A percentile compares a stretch with the other conserved stretches of the same genome.
Conservation (phyloP, 1,140 invertebrate genomes). For the Lethocerus indicus region DNA sequence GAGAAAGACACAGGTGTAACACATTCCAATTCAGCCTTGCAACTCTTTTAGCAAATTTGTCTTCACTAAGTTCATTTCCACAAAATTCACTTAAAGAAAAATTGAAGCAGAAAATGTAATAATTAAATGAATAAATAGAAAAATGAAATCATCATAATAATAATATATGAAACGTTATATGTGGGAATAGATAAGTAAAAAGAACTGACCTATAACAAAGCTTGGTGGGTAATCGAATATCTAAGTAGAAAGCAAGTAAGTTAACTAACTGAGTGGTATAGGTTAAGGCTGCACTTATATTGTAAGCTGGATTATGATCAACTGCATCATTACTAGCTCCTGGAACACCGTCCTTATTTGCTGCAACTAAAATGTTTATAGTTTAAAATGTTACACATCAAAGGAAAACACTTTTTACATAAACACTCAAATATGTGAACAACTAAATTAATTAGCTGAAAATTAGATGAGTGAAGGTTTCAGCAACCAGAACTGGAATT, state of each 20-base stretch:
- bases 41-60: slow-evolving; percentile 54
- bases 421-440: slow-evolving; percentile 4
- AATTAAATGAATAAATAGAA: no score
- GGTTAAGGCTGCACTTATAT: slow-evolving; percentile 57
- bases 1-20: slow-evolving; percentile 61
- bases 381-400: no score
- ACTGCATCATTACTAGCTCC: slow-evolving; percentile 33
- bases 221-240: slow-evolving; percentile 55
- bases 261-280: slow-evolving; percentile 68
- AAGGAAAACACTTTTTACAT: no score
- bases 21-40: slow-evolving; percentile 66
- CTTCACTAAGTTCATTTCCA: slow-evolving; percentile 43
- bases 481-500: no score
- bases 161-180: no score
- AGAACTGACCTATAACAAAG: slow-evolving; percentile 47
- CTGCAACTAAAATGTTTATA: slow-evolving; percentile 41
- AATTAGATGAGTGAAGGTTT: no score
- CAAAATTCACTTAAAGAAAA: slow-evolving; percentile 52
- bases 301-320: slow-evolving; percentile 46
- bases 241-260: slow-evolving; percentile 57
- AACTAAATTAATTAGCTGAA: slow-evolving; percentile 5
- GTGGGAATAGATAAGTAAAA: background rate
- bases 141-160: background rate
- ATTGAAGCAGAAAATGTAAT: no score
- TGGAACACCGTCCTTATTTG: slow-evolving; percentile 40